phyloP scores from a whole-genome alignment of 2,888 invertebrate genomes.

The Lasioglossum morio region DNA sequence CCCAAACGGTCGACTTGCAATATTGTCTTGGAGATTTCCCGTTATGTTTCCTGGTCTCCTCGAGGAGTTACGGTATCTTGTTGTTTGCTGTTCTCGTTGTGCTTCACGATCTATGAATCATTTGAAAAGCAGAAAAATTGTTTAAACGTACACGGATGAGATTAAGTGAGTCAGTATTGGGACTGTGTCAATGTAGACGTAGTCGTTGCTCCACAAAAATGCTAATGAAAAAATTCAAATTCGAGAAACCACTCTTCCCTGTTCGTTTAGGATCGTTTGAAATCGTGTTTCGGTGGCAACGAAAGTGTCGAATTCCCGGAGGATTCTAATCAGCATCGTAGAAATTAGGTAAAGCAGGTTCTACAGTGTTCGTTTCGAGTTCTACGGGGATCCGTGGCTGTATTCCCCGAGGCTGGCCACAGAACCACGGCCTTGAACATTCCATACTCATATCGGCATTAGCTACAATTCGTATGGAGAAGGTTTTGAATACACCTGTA shows the following conservation, averaged over 20 bases:
- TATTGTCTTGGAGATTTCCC: conserved; percentile 44
- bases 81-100: not conserved
- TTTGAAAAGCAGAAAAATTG: not conserved
- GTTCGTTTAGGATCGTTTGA: not conserved
- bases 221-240: not conserved
- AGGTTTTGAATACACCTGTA: conserved; percentile 58
- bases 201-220: not conserved
- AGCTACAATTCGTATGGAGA: conserved; percentile 44
- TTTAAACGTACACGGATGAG: not conserved
- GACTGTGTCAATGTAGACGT: not conserved
- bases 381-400: too few relatives aligned
- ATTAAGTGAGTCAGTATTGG: too few relatives aligned
- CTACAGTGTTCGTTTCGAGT: not conserved
- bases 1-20: conserved; percentile 13
- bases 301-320: conserved; percentile 8
- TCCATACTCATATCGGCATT: conserved; percentile 36
- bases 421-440: conserved; percentile 25
- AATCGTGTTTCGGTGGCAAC: not conserved
- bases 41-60: conserved; percentile 36
- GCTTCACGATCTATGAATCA: not conserved
- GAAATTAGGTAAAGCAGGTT: conserved; percentile 11
- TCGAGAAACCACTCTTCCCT: not conserved
- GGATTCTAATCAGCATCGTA: not conserved
- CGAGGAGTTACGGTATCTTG: conserved; percentile 6
- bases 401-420: not conserved